Base-by-base conservation (phyloP, 2,113 vertebrate species). In the Corynorhinus townsendii region DNA sequence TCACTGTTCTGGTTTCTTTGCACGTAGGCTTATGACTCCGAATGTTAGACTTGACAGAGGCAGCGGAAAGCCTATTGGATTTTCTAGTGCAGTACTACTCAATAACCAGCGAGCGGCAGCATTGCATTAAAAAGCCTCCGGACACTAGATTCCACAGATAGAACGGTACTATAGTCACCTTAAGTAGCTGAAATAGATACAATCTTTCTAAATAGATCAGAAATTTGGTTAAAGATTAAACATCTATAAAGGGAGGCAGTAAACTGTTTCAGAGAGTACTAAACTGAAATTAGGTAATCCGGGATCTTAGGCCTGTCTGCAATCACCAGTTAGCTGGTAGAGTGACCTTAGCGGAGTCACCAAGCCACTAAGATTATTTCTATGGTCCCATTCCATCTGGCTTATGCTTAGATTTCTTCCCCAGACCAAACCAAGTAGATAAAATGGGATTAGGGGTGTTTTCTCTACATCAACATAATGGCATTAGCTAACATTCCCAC, bases 71-170 rank as follows among this genome's bases (percentile, higher is more conserved):
- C 86, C 81, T 89, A 0, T 0, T n/a, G 49, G 28, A 24, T 33
- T 69, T 72, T 40, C n/a, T 22, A 20, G 4, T 96, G 98, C 54
- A 98, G 33, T 98, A 94, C 96, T 81, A n/a, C 0, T 0, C 2
- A 77, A 52, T 17, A 64, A 38, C 98, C 99, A 99, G 99, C 96
- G 97, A 97, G 98, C 96, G 99, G 99, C 99, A 99, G 98, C 98
- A 99, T 99, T 99, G 98, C 92, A 98, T 98, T 96, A 96, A 95
- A 96, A 91, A 17, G 43, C 17, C 1, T 38, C 2, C 22, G 62
- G 79, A 22, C 35, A 26, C 7, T 0, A 22, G n/a, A 56, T 3
- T 79, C 47, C 26, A n/a, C 2, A 3, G 1, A 89, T 0, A 1
- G 12, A 3, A 30, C 0, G 35, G 33, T 40, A 33, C 43, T 66